Evolutionary conservation across 2,797 vertebrate species (phyloP).

Genomic region (Cryptoblepharus egeriae): DNA sequence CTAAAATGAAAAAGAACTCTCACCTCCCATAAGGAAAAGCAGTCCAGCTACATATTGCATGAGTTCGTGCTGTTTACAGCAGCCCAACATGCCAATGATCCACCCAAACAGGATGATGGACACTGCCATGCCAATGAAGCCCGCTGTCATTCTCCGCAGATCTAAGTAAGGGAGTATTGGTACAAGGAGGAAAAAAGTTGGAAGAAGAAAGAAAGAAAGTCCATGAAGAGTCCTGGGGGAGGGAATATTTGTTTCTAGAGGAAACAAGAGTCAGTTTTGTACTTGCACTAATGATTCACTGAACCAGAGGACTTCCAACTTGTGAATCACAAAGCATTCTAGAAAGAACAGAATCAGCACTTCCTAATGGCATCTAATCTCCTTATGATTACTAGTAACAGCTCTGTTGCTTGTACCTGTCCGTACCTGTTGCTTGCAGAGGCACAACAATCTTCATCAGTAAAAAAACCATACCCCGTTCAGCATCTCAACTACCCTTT

Average conservation of each 20-base stretch:
- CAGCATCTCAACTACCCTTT: too few species aligned
- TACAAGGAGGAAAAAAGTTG: background rate
- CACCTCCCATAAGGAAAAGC: constrained; percentile 97
- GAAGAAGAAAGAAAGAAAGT: background rate
- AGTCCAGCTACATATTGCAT: constrained; percentile 97
- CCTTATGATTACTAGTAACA: too few species aligned
- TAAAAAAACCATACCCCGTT: too few species aligned
- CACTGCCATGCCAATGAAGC: constrained; percentile 94
- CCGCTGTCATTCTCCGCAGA: constrained; percentile 93
- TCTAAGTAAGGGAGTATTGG: constrained; percentile 64
- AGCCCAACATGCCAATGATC: constrained; percentile 93
- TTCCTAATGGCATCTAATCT: background rate
- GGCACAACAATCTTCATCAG: too few species aligned
- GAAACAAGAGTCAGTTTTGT: background rate
- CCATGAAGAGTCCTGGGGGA: background rate
- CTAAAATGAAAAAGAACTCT: constrained; percentile 53
- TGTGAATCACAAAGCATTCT: background rate
- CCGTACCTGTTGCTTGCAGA: too few species aligned
- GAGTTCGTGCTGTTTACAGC: constrained; percentile 94
- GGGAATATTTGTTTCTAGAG: background rate
- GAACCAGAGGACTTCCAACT: background rate
- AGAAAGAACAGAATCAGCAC: background rate
- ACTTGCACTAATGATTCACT: background rate
- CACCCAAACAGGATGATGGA: constrained; percentile 96
- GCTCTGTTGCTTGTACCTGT: too few species aligned